These are phyloP conservation scores for Oryctolagus cuniculus DNA, from an alignment of 2,113 vertebrate genomes.

Conservation along the genomic window DNA sequence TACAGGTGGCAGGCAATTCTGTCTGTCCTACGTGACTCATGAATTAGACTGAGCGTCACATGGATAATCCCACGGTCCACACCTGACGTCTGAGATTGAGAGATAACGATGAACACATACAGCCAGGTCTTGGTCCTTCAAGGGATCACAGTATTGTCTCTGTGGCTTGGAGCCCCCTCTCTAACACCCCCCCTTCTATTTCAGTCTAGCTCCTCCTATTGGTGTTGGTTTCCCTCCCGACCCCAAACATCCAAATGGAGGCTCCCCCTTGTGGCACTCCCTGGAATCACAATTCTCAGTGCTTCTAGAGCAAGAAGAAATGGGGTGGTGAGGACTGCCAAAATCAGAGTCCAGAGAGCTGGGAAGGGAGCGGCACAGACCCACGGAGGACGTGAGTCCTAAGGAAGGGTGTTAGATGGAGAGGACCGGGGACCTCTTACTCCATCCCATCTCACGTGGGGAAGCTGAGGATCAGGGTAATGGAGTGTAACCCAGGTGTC, in stretches of 20 bases:
- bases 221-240: not conserved
- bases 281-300: conserved; percentile 37
- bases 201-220: not conserved
- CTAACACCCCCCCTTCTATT: not conserved
- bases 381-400: not conserved
- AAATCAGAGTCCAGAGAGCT: not conserved
- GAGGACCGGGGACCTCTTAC: not conserved
- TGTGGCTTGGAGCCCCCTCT: not conserved
- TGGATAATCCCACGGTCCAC: not conserved
- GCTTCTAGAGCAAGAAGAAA: not conserved
- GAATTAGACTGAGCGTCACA: not conserved
- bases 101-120: not conserved
- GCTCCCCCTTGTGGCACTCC: conserved; percentile 76
- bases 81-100: not conserved
- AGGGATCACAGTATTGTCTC: not conserved
- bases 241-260: not conserved
- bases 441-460: not conserved
- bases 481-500: not conserved
- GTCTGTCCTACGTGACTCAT: not conserved
- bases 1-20: not conserved
- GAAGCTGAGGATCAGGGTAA: conserved; percentile 71
- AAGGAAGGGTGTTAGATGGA: not conserved
- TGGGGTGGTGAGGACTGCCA: not conserved
- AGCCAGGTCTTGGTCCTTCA: not conserved
- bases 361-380: not conserved